phyloP scores from a whole-genome alignment of 2,113 vertebrate genomes.

The Rhagologus leucostigma region DNA sequence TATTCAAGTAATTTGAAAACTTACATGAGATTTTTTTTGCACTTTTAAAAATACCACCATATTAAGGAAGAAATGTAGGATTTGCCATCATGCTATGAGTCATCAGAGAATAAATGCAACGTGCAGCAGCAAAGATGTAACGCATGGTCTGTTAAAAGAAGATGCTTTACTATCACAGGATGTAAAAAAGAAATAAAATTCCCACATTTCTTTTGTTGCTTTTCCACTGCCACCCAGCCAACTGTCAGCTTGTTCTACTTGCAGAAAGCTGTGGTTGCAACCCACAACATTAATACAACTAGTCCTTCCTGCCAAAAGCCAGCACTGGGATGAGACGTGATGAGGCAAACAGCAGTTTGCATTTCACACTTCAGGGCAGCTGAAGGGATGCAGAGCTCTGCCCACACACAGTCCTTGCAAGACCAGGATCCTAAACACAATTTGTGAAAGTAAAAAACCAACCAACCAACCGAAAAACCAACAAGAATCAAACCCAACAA shows the following conservation, averaged over 20 bases:
- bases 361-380: background rate
- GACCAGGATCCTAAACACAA: background rate
- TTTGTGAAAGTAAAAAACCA: background rate
- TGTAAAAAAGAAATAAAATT: background rate
- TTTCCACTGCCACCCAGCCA: background rate
- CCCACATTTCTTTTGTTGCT: background rate
- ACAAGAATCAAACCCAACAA: background rate
- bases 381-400: background rate
- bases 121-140: background rate
- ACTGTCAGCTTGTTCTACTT: background rate
- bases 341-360: background rate
- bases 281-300: background rate
- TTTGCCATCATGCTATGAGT: background rate
- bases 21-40: background rate
- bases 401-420: background rate
- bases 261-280: background rate
- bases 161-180: background rate
- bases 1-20: background rate
- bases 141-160: background rate
- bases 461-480: background rate
- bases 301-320: background rate
- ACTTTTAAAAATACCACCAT: background rate
- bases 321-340: background rate
- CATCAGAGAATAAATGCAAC: background rate
- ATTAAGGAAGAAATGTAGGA: background rate